Base-by-base conservation (phyloP, 2,113 vertebrate species). In the Gymnorhina tibicen region DNA sequence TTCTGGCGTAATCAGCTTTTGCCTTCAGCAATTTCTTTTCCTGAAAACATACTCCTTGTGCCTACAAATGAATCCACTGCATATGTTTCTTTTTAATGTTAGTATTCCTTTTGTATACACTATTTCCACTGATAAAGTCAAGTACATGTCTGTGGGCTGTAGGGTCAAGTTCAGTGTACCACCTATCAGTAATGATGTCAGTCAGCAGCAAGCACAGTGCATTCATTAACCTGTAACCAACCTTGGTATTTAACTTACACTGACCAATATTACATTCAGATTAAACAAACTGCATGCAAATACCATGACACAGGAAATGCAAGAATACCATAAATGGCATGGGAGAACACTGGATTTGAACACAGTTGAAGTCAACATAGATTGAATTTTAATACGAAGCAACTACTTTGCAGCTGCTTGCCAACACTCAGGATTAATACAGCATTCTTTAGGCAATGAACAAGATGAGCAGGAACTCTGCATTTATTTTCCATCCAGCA, bases 321-420 rank as follows among this genome's bases (percentile, higher is more conserved):
- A 66, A 67, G 50, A 16, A 69, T n/a, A 85, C 10, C 62, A 53
- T n/a, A 59, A 85, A 80, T 15, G 7, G 33, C 26, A n/a, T 11
- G 33, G 47, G 42, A 42, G 22, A 74, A 59, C 16, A 52, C 1
- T 6, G 5, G 50, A 46, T 73, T 93, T 85, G 60, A 94, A 93
- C 82, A 39, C 7, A 62, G 28, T 2, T 59, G 82, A 94, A 93
- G 85, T 78, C 67, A 95, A 92, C 78, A 70, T 16, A 93, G 84
- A 52, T 60, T 72, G 60, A 95, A 97, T 66, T 50, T 16, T 74
- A 86, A 85, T 82, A 88, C 47, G 56, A 86, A 94, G 60, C 27
- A 91, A 92, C 59, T 58, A 64, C 58, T 91, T 90, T 93, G 73
- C 87, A 97, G 92, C 87, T 96, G 85, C 63, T 88, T 89, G 69